Evolutionary conservation across 2,888 invertebrate species (phyloP).

Genomic region (Taphrorychus bicolor): DNA sequence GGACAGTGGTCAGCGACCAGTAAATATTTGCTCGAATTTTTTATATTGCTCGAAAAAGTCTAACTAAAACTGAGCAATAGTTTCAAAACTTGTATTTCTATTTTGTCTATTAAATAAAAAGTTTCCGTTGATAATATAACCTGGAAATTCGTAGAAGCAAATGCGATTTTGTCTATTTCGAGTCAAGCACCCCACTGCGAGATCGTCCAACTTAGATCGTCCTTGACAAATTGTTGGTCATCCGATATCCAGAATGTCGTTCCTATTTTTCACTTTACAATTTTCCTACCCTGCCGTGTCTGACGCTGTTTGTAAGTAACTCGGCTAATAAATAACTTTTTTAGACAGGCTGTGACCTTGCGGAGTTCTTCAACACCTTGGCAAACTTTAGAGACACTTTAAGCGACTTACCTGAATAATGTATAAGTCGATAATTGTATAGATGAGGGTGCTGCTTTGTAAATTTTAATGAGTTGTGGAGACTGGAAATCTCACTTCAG

Average conservation of each 20-base stretch:
- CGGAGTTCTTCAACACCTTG: not conserved
- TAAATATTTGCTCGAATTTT: not conserved
- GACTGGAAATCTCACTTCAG: too few species aligned
- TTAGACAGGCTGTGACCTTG: not conserved
- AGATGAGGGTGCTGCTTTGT: too few species aligned
- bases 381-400: not conserved
- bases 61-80: not conserved
- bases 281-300: conserved; percentile 17
- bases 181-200: conserved; percentile 3
- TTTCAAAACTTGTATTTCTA: not conserved
- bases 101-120: not conserved
- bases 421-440: too few species aligned
- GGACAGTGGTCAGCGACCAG: not conserved
- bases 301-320: conserved; percentile 5
- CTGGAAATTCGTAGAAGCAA: not conserved
- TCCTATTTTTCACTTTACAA: conserved; percentile 21
- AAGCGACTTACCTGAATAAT: too few species aligned
- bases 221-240: conserved; percentile 31
- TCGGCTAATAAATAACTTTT: conserved; percentile 7
- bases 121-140: too few species aligned
- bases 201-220: conserved; percentile 8
- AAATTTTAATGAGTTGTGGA: too few species aligned
- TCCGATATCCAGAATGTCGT: conserved; percentile 19
- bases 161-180: not conserved
- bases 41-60: not conserved